These are phyloP conservation scores for Solea senegalensis DNA, from an alignment of 2,113 vertebrate genomes.

Conservation along the genomic window DNA sequence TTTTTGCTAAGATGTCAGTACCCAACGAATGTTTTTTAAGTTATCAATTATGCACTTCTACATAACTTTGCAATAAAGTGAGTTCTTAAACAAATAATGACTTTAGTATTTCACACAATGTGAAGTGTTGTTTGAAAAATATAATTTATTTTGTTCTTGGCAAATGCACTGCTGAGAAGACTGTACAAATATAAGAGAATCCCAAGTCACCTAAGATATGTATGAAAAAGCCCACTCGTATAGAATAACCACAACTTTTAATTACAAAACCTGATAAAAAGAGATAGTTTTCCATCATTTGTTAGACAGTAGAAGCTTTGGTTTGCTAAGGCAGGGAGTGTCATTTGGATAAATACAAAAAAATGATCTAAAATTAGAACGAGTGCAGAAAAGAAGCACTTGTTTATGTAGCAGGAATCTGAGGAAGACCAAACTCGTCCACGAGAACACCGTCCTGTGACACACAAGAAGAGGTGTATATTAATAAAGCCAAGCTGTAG, in stretches of 20 bases:
- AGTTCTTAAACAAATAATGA: constrained; percentile 36
- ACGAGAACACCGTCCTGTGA: constrained; percentile 94
- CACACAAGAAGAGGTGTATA: background rate
- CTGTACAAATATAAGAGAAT: constrained; percentile 73
- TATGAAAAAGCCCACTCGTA: constrained; percentile 22
- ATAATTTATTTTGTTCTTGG: constrained; percentile 75
- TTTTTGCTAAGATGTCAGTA: constrained; percentile 13
- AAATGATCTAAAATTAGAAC: constrained; percentile 53
- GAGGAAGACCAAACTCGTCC: constrained; percentile 97
- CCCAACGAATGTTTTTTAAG: constrained; percentile 17
- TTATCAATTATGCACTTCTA: constrained; percentile 17
- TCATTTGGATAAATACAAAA: constrained; percentile 65
- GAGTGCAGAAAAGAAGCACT: background rate
- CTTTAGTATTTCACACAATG: constrained; percentile 31
- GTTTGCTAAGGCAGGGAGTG: constrained; percentile 57
- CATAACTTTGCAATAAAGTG: constrained; percentile 51
- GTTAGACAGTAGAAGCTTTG: constrained; percentile 40
- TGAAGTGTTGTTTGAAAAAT: constrained; percentile 71
- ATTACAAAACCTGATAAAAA: constrained; percentile 30
- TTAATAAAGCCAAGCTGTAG: background rate
- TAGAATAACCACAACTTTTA: constrained; percentile 15
- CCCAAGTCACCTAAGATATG: constrained; percentile 45
- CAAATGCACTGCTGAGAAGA: constrained; percentile 50
- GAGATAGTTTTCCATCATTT: constrained; percentile 16
- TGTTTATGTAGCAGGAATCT: constrained; percentile 93